A percentile compares a stretch with the other conserved stretches of the same genome.
Conservation (phyloP, 1,140 invertebrate species). For the Phthorimaea operculella region DNA sequence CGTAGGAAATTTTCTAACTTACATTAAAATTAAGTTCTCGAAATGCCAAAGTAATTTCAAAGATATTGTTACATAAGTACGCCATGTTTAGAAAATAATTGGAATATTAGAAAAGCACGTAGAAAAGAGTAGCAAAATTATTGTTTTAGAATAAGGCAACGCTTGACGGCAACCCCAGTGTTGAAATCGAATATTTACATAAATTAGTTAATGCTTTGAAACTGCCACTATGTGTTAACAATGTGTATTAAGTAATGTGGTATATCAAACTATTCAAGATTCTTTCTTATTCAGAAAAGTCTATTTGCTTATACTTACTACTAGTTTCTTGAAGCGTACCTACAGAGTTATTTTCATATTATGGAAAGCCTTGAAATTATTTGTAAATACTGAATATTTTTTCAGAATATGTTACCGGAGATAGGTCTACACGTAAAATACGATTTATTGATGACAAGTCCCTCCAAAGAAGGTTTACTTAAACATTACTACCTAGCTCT, state of each 20-base stretch:
- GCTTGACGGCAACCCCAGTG: constrained; percentile 39
- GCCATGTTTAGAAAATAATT: constrained; percentile 33
- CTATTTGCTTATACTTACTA: constrained; percentile 11
- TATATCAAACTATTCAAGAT: neutral
- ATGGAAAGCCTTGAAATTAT: constrained; percentile 25
- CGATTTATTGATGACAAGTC: constrained; percentile 55
- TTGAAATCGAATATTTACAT: neutral
- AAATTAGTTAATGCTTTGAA: neutral
- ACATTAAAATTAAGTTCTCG: constrained; percentile 9
- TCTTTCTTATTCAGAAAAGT: neutral
- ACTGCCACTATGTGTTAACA: neutral
- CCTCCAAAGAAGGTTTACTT: constrained; percentile 50
- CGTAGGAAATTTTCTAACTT: constrained; percentile 40
- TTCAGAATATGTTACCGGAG: constrained; percentile 39
- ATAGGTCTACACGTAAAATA: constrained; percentile 42
- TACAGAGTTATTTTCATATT: constrained; percentile 43
- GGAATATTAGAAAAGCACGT: constrained; percentile 26
- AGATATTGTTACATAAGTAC: constrained; percentile 22
- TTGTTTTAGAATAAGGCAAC: constrained; percentile 44
- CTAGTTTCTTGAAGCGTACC: constrained; percentile 18
- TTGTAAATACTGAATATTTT: constrained; percentile 50
- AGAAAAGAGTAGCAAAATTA: constrained; percentile 25
- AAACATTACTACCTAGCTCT: constrained; percentile 57
- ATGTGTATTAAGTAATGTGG: neutral
- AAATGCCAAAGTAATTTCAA: constrained; percentile 26